Percentiles rank a stretch among this genome's conserved stretches.
Conservation (phyloP, 2,797 vertebrate species). For the Ispidina lecontei region DNA sequence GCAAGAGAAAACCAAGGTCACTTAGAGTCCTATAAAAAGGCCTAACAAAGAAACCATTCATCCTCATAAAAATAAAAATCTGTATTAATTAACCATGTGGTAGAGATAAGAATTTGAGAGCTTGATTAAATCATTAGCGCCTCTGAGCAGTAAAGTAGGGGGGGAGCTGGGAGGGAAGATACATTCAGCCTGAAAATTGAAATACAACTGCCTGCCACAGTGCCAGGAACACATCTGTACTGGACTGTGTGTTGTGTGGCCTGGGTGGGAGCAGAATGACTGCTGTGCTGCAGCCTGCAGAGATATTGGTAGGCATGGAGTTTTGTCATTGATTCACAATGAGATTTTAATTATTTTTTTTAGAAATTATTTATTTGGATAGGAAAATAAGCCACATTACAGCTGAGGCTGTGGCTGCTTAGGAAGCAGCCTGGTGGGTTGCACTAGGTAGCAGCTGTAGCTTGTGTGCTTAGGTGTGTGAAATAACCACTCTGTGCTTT, state of each 20-base stretch:
- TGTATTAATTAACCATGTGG: slow-evolving; percentile 75
- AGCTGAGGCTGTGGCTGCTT: background rate
- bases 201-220: fast-evolving
- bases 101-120: slow-evolving; percentile 63
- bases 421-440: background rate
- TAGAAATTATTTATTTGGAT: background rate
- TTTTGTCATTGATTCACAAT: background rate
- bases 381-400: background rate
- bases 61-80: slow-evolving; percentile 75
- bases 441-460: background rate
- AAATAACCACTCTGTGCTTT: background rate
- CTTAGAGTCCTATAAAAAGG: slow-evolving; percentile 63
- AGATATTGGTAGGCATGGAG: background rate
- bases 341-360: background rate
- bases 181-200: slow-evolving; percentile 10
- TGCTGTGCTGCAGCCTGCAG: background rate
- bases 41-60: slow-evolving; percentile 80
- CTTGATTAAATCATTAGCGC: slow-evolving; percentile 61
- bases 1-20: slow-evolving; percentile 76
- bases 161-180: slow-evolving; percentile 15
- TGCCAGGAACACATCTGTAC: background rate
- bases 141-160: background rate
- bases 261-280: background rate
- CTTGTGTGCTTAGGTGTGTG: background rate
- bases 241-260: background rate